A percentile compares a stretch with the other conserved stretches of the same genome.
Conservation (phyloP, 2,113 vertebrate species). For the Parotia lawesii region DNA sequence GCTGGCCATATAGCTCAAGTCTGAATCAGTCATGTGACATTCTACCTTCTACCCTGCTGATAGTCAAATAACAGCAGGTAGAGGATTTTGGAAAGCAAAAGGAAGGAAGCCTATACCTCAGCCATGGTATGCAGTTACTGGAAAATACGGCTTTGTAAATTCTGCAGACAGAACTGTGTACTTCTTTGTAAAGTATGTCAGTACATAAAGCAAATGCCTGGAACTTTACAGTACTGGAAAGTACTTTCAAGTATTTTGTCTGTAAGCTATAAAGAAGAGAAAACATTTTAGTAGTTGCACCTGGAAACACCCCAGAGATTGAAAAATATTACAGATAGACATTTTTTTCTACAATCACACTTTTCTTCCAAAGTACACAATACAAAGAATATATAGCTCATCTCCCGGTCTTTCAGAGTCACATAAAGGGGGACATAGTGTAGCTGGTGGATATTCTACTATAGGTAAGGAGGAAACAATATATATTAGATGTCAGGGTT, state of each 20-base stretch:
- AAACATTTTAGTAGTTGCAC: neutral
- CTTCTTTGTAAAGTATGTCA: neutral
- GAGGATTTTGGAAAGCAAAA: neutral
- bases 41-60: neutral
- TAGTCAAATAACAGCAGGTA: neutral
- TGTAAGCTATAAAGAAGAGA: neutral
- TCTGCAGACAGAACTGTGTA: neutral
- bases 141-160: neutral
- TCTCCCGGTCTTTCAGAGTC: neutral
- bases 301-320: neutral
- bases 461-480: neutral
- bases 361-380: neutral
- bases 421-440: neutral
- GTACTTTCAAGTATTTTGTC: neutral
- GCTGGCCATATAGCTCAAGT: neutral
- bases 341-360: neutral
- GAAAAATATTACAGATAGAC: neutral
- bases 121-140: neutral
- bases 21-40: neutral
- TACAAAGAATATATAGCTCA: neutral
- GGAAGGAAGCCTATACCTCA: neutral
- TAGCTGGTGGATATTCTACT: neutral
- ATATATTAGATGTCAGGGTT: neutral
- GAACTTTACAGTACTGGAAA: neutral
- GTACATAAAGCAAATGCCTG: neutral